phyloP scores from a whole-genome alignment of 2,888 invertebrate species.

The Phengaris alcon region DNA sequence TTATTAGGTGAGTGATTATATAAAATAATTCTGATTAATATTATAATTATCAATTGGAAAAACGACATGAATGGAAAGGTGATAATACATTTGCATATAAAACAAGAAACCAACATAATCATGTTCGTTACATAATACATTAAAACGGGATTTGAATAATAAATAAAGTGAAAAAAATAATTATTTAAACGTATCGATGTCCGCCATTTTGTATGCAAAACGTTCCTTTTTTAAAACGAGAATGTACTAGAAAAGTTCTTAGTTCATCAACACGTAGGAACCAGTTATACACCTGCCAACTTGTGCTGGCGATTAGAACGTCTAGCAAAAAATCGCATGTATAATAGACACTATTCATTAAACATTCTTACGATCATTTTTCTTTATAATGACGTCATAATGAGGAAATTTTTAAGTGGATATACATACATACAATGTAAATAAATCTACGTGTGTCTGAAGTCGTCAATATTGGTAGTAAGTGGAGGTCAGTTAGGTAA shows the following conservation, averaged over 20 bases:
- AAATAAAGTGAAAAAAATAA: slow-evolving; percentile 20
- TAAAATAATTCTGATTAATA: not conserved
- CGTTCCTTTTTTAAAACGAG: slow-evolving; percentile 25
- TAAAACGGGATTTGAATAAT: slow-evolving; percentile 20
- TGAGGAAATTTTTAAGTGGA: too few relatives aligned
- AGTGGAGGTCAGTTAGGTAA: too few relatives aligned
- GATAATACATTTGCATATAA: not conserved
- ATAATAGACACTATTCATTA: slow-evolving; percentile 12
- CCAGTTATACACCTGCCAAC: slow-evolving; percentile 24
- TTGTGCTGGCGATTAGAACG: slow-evolving; percentile 23
- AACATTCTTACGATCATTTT: too few relatives aligned
- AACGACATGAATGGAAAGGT: not conserved
- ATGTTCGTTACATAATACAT: not conserved
- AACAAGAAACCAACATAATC: not conserved
- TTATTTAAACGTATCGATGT: slow-evolving; percentile 18
- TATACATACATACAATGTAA: too few relatives aligned
- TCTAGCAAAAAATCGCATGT: slow-evolving; percentile 24
- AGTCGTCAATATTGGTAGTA: too few relatives aligned
- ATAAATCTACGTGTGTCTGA: too few relatives aligned
- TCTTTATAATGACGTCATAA: too few relatives aligned
- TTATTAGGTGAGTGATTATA: not conserved
- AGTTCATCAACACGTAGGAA: slow-evolving; percentile 22
- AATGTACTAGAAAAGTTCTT: slow-evolving; percentile 16
- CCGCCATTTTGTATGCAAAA: slow-evolving; percentile 25
- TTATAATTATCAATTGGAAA: not conserved